Evolutionary conservation across 2,797 vertebrate species (phyloP).

Genomic region (Poliocrania exsul): DNA sequence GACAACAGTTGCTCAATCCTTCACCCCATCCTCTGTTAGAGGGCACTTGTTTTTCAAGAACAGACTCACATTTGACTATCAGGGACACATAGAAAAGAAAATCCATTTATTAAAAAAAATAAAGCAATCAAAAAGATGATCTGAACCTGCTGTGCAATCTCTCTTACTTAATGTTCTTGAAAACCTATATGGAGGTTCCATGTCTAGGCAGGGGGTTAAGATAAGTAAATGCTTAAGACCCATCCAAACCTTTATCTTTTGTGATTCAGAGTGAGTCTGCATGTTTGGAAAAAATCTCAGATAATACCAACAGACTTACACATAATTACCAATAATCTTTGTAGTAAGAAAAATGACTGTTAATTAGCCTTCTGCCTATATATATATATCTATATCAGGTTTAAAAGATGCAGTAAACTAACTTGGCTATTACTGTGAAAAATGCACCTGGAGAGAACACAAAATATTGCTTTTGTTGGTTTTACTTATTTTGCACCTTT

Average conservation of each 20-base stretch:
- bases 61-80: neutral
- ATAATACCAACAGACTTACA: neutral
- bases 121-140: neutral
- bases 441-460: neutral
- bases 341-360: neutral
- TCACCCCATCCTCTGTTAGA: neutral
- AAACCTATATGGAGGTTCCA: neutral
- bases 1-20: neutral
- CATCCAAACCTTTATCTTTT: neutral
- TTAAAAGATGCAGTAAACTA: neutral
- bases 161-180: neutral
- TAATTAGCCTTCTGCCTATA: neutral
- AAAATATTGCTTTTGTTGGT: neutral
- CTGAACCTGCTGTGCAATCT: neutral
- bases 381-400: neutral
- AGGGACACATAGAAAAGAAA: neutral
- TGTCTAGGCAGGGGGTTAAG: neutral
- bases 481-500: neutral
- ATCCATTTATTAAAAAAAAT: neutral
- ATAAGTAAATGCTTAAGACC: neutral
- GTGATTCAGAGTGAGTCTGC: neutral
- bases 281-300: neutral
- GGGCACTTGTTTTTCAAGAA: neutral
- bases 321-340: neutral
- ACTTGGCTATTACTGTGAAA: neutral